Percentiles rank a stretch among this genome's conserved stretches.
Evolutionary conservation across 1,140 invertebrate genomes (phyloP).

Genomic region (Drosophila orena): DNA sequence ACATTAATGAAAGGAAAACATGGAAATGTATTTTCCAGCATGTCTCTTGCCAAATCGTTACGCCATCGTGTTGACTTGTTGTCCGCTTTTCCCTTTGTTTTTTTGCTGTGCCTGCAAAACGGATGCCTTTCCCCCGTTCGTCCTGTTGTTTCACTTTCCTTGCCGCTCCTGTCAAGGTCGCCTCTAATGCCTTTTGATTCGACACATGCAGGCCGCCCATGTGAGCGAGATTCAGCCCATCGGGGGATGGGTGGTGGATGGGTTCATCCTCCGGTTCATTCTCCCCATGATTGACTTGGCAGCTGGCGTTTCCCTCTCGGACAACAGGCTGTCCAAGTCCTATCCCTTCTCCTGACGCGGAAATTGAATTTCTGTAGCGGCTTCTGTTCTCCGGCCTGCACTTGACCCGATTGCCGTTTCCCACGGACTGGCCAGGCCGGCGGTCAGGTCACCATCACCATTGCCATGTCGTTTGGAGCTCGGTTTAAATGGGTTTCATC

Average conservation of each 20-base stretch:
- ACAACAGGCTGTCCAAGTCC: slow-evolving; percentile 20
- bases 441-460: slow-evolving; percentile 10
- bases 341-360: background rate
- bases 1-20: slow-evolving; percentile 66
- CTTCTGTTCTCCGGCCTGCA: slow-evolving; percentile 27
- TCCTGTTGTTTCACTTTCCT: slow-evolving; percentile 13
- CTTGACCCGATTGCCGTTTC: slow-evolving; percentile 55
- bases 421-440: background rate
- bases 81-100: slow-evolving; percentile 13
- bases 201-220: slow-evolving; percentile 43
- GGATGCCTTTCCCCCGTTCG: slow-evolving; percentile 14
- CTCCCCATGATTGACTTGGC: slow-evolving; percentile 35
- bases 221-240: slow-evolving; percentile 10
- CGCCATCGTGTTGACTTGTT: slow-evolving; percentile 50
- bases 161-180: slow-evolving; percentile 47
- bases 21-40: slow-evolving; percentile 55
- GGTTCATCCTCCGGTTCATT: slow-evolving; percentile 6
- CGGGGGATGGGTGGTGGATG: background rate
- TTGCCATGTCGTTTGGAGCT: slow-evolving; percentile 3
- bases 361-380: slow-evolving; percentile 13
- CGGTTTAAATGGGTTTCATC: slow-evolving; percentile 45
- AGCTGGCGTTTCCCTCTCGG: slow-evolving; percentile 20
- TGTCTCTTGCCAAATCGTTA: slow-evolving; percentile 48
- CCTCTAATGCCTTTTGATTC: slow-evolving; percentile 48
- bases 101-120: slow-evolving; percentile 14